Evolutionary conservation across 2,888 invertebrate species (phyloP).

Genomic region (Labia minor): DNA sequence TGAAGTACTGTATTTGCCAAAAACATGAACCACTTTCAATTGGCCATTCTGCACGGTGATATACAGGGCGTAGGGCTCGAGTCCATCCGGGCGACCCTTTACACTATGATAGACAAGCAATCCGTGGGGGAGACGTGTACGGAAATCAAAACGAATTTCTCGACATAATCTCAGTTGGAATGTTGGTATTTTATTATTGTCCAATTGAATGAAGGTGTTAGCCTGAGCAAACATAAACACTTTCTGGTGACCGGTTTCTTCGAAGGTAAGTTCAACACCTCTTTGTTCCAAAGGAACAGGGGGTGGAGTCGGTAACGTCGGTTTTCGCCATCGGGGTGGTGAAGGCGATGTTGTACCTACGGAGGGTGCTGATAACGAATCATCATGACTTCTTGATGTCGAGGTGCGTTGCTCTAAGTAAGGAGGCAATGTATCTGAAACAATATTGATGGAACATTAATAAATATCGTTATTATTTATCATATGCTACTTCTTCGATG

Average conservation of each 20-base stretch:
- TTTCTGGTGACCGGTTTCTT: slow-evolving; percentile 70
- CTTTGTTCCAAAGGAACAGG: slow-evolving; percentile 62
- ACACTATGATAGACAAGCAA: slow-evolving; percentile 83
- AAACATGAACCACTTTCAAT: slow-evolving; percentile 82
- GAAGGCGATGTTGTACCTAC: slow-evolving; percentile 16
- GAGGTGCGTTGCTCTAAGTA: slow-evolving; percentile 31
- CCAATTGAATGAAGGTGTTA: slow-evolving; percentile 81
- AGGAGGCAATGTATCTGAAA: slow-evolving; percentile 44
- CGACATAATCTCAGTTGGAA: slow-evolving; percentile 79
- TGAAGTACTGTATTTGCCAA: slow-evolving; percentile 75
- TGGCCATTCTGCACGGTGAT: slow-evolving; percentile 87
- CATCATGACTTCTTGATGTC: slow-evolving; percentile 28
- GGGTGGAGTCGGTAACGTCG: slow-evolving; percentile 34
- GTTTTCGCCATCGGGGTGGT: neutral
- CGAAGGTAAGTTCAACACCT: slow-evolving; percentile 70
- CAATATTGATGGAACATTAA: slow-evolving; percentile 14
- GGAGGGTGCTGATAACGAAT: slow-evolving; percentile 8
- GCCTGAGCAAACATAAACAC: slow-evolving; percentile 89
- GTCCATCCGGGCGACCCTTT: slow-evolving; percentile 64
- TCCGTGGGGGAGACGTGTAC: slow-evolving; percentile 78
- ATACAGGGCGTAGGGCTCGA: slow-evolving; percentile 81
- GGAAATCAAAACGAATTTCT: slow-evolving; percentile 80
- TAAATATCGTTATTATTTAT: slow-evolving; percentile 15
- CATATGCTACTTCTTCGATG: neutral
- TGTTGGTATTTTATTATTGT: slow-evolving; percentile 79